Conservation (phyloP, 2,113 vertebrate genomes). For the Apodemus sylvaticus region DNA sequence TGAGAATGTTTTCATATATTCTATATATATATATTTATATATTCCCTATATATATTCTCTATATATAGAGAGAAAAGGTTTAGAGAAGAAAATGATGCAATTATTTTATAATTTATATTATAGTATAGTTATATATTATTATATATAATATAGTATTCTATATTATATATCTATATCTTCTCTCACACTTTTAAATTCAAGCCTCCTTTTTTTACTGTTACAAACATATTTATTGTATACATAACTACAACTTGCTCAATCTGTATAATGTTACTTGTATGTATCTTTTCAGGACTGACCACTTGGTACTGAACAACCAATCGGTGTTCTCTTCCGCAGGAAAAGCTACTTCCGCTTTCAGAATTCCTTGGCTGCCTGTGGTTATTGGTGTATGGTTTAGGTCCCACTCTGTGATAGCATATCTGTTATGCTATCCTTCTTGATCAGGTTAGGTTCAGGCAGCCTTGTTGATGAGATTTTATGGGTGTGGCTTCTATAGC, state of each 20-base stretch:
- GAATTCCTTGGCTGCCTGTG: background rate
- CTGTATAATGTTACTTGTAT: background rate
- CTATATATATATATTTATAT: no score
- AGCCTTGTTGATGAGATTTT: background rate
- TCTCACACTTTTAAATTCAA: background rate
- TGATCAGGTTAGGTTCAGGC: background rate
- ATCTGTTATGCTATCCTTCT: background rate
- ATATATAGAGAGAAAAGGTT: no score
- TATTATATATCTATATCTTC: background rate
- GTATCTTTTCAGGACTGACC: background rate
- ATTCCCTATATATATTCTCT: no score
- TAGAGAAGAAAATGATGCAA: no score
- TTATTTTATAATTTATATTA: no score
- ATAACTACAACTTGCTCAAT: background rate
- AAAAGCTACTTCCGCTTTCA: background rate
- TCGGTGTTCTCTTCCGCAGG: background rate
- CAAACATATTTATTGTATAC: background rate
- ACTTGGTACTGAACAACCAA: background rate
- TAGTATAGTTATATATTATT: no score
- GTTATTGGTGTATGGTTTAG: background rate
- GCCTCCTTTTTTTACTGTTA: background rate
- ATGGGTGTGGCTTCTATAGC: background rate
- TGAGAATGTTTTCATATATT: no score
- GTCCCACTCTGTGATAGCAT: background rate
- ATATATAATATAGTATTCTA: no score